Evolutionary conservation across 2,797 vertebrate genomes (phyloP).

Genomic region (Falco berigora): DNA sequence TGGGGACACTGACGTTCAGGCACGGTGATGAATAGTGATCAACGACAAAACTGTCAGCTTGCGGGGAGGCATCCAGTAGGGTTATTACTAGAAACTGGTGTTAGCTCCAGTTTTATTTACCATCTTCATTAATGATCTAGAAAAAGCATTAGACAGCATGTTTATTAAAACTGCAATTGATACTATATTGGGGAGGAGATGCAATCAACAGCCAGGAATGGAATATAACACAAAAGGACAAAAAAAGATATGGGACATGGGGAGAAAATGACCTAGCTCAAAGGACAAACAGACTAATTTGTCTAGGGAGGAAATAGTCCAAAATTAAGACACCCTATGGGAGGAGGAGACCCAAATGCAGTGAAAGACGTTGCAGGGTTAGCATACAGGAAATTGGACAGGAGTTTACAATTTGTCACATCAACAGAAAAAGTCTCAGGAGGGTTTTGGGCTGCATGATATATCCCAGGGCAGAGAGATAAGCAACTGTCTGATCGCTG

Average conservation of each 20-base stretch:
- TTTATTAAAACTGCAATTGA: conserved; percentile 50
- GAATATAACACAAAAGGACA: conserved; percentile 15
- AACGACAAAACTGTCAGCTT: conserved; percentile 50
- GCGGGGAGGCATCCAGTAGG: conserved; percentile 33
- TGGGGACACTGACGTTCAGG: background rate
- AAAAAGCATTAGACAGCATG: background rate
- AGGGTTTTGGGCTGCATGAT: background rate
- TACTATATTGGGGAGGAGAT: background rate
- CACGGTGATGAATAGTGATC: conserved; percentile 54
- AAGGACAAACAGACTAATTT: background rate
- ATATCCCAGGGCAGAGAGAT: background rate
- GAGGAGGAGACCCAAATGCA: conserved; percentile 22
- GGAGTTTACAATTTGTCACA: background rate
- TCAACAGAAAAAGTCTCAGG: conserved; percentile 6
- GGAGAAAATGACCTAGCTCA: background rate
- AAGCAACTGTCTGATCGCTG: background rate
- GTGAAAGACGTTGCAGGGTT: background rate
- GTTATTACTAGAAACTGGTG: conserved; percentile 50
- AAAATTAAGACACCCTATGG: background rate
- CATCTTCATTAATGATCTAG: conserved; percentile 55
- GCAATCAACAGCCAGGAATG: background rate
- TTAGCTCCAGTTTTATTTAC: conserved; percentile 55
- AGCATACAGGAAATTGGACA: background rate
- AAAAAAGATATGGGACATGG: background rate
- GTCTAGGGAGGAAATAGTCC: background rate